Percentiles rank a stretch among this genome's conserved stretches.
These are phyloP conservation scores for Sebastes melanostomus DNA, from an alignment of 2,797 vertebrate genomes.

Conservation along the genomic window DNA sequence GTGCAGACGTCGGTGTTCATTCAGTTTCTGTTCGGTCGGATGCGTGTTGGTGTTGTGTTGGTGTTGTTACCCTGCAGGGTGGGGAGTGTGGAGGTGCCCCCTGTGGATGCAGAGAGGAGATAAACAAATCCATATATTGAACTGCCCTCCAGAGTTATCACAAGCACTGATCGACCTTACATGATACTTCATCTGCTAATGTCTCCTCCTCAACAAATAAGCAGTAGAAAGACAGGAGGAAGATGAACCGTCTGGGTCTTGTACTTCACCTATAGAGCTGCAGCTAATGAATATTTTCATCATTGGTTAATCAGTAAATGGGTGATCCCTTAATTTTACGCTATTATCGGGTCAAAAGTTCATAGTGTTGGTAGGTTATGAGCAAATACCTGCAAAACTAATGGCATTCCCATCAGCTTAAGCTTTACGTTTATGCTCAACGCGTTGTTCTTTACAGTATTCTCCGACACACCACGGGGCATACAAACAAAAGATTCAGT, in stretches of 20 bases:
- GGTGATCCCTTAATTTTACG: background rate
- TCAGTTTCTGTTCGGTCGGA: background rate
- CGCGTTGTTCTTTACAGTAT: too few species aligned
- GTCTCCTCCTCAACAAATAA: slow-evolving; percentile 1
- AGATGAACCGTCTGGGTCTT: background rate
- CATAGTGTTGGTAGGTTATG: background rate
- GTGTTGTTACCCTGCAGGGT: slow-evolving; percentile 8
- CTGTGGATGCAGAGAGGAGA: slow-evolving; percentile 36
- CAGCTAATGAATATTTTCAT: background rate
- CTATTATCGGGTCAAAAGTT: background rate
- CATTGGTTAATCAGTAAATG: background rate
- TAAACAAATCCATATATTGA: slow-evolving; percentile 72
- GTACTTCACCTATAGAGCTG: background rate
- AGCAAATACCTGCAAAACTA: background rate
- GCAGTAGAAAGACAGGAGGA: background rate
- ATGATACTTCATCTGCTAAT: slow-evolving; percentile 43
- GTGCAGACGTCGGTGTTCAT: background rate
- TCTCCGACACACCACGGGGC: too few species aligned
- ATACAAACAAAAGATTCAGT: too few species aligned
- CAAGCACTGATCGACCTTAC: slow-evolving; percentile 39
- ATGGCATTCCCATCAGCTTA: background rate
- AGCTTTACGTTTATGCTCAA: background rate
- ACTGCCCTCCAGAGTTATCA: slow-evolving; percentile 42
- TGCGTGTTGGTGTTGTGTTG: background rate
- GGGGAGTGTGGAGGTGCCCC: slow-evolving; percentile 16